Evolutionary conservation across 2,888 invertebrate genomes (phyloP).

Genomic region (Chloroclysta siterata): DNA sequence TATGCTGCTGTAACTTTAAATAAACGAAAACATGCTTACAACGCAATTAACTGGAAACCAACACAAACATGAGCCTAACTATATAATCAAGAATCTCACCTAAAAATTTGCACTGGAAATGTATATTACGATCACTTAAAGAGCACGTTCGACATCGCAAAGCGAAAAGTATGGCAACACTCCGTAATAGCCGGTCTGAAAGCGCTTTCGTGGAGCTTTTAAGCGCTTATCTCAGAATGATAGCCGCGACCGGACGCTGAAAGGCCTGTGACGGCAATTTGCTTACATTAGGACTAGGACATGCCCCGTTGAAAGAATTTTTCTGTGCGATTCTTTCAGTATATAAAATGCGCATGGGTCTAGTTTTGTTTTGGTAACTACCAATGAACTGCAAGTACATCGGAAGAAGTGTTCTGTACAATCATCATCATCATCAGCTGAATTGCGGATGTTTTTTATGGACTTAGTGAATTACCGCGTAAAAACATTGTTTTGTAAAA

Average conservation of each 20-base stretch:
- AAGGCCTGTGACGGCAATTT: conserved; percentile 82
- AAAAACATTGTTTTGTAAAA: too few species aligned
- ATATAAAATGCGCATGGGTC: neutral
- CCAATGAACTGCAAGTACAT: too few species aligned
- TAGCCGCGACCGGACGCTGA: conserved; percentile 81
- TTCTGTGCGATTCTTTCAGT: conserved; percentile 53
- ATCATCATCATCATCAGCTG: too few species aligned
- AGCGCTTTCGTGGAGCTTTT: conserved; percentile 82
- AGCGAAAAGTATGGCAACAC: conserved; percentile 73
- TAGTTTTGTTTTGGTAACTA: neutral
- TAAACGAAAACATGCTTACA: too few species aligned
- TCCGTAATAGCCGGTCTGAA: conserved; percentile 75
- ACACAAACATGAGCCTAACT: too few species aligned
- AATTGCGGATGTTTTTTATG: too few species aligned
- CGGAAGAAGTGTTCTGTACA: too few species aligned
- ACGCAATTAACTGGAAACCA: too few species aligned
- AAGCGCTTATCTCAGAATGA: conserved; percentile 85
- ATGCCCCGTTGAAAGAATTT: conserved; percentile 64
- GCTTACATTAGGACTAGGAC: conserved; percentile 83
- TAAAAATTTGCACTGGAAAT: conserved; percentile 43
- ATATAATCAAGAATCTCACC: neutral
- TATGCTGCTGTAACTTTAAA: too few species aligned
- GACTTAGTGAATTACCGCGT: too few species aligned
- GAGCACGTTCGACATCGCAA: conserved; percentile 53
- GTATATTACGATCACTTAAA: conserved; percentile 54